These are phyloP conservation scores for Nycticryphes semicollaris DNA, from an alignment of 2,113 vertebrate species.

Conservation along the genomic window DNA sequence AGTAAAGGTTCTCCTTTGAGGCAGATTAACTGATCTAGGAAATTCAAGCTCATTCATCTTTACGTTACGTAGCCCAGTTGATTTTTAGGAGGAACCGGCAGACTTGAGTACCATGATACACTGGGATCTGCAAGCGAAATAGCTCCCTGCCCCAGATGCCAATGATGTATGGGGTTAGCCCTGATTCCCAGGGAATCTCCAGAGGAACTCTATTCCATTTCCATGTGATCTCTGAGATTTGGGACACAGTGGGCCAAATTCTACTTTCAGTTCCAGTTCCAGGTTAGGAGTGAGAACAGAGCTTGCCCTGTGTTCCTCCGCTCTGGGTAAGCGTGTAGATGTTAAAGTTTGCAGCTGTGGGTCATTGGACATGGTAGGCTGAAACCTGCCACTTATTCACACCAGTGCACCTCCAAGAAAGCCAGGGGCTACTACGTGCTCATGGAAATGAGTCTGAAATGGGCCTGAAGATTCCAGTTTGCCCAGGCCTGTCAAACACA, in stretches of 20 bases:
- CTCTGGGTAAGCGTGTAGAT: background rate
- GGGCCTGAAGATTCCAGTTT: conserved; percentile 52
- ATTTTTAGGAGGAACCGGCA: background rate
- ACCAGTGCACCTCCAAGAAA: conserved; percentile 4
- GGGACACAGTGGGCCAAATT: background rate
- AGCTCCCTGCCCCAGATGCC: background rate
- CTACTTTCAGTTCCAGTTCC: conserved; percentile 15
- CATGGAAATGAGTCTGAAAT: background rate
- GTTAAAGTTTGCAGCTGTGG: background rate
- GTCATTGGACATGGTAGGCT: background rate
- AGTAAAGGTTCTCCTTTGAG: background rate
- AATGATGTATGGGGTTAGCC: background rate
- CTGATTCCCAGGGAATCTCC: background rate
- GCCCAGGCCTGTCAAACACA: conserved; percentile 59
- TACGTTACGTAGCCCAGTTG: background rate
- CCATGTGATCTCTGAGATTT: background rate
- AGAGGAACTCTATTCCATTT: background rate
- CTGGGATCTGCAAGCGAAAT: background rate
- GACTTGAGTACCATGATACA: background rate
- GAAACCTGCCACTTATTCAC: background rate
- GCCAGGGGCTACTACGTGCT: conserved; percentile 14
- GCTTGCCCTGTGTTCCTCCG: background rate
- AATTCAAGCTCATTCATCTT: background rate
- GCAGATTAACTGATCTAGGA: background rate
- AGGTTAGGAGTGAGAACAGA: background rate